Conservation (phyloP, 2,113 vertebrate genomes). For the Pseudopodoces humilis region DNA sequence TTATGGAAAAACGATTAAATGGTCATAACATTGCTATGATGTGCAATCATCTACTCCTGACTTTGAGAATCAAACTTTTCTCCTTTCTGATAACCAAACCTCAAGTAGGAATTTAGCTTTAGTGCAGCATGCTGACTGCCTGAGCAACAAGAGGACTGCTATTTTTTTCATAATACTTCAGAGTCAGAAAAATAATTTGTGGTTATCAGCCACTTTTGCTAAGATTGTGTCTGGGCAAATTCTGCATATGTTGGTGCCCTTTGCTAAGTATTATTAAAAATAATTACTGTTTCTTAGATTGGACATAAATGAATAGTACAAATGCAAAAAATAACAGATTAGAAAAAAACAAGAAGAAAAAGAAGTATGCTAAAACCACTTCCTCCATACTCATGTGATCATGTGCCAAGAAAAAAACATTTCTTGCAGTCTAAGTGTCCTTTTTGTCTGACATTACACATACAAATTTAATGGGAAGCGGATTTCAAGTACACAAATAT, state of each 20-base stretch:
- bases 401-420: background rate
- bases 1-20: slow-evolving; percentile 78
- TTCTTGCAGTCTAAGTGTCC: background rate
- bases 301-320: background rate
- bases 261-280: background rate
- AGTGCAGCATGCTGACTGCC: background rate
- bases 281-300: background rate
- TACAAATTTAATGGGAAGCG: background rate
- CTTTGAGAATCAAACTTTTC: slow-evolving; percentile 65
- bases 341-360: background rate
- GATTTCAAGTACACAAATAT: background rate
- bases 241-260: background rate
- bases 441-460: background rate
- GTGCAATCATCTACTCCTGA: slow-evolving; percentile 60
- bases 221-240: background rate
- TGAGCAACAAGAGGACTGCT: background rate
- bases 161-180: background rate
- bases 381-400: background rate
- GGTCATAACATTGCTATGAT: slow-evolving; percentile 68
- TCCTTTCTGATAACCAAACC: slow-evolving; percentile 49
- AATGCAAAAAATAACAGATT: background rate
- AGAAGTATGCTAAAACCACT: background rate
- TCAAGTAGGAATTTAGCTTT: slow-evolving; percentile 25
- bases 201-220: background rate
- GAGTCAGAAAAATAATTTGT: background rate